Evolutionary conservation across 2,113 vertebrate species (phyloP).

Genomic region (Brachypodius melanocephalos): DNA sequence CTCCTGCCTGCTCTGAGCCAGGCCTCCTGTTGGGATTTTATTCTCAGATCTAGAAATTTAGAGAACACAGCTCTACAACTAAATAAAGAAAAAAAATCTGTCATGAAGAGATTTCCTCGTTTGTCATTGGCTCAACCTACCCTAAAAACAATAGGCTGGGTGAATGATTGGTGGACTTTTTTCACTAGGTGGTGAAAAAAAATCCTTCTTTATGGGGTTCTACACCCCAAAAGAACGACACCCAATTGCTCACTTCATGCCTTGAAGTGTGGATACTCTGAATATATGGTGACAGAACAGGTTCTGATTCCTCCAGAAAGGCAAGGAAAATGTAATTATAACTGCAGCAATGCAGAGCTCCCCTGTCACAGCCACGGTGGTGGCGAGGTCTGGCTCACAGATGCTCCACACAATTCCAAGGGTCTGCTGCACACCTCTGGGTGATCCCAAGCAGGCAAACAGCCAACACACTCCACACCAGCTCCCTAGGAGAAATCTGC

Average conservation of each 20-base stretch:
- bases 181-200: neutral
- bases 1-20: neutral
- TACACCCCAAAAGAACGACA: neutral
- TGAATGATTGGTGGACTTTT: neutral
- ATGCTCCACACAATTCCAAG: neutral
- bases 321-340: neutral
- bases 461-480: neutral
- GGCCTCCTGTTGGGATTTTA: neutral
- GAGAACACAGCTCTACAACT: neutral
- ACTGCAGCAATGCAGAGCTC: neutral
- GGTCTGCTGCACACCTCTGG: neutral
- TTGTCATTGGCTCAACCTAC: neutral
- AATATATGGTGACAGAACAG: rapidly evolving
- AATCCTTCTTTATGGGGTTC: neutral
- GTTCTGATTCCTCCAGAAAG: neutral
- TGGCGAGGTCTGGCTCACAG: neutral
- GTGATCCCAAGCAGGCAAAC: neutral
- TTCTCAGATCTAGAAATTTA: neutral
- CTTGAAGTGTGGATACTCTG: neutral
- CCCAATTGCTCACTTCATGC: neutral
- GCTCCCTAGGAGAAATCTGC: neutral
- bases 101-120: too few species aligned
- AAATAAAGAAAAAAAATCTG: neutral
- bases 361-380: too few species aligned
- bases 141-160: neutral